phyloP scores from a whole-genome alignment of 2,888 invertebrate genomes.

The Eurytoma californica region DNA sequence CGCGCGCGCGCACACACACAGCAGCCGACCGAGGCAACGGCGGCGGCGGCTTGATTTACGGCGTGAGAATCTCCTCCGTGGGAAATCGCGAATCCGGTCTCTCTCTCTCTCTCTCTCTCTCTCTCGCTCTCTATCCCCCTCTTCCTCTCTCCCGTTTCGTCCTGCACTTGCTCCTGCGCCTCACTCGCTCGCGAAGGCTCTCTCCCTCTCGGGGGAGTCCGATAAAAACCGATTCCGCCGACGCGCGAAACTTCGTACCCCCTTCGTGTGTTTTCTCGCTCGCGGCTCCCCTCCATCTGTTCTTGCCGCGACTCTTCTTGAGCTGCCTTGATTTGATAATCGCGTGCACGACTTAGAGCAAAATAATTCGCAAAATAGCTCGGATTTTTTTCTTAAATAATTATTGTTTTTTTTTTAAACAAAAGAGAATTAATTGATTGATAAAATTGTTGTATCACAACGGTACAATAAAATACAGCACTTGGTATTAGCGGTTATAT shows the following conservation, averaged over 20 bases:
- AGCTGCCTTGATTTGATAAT: conserved; percentile 27
- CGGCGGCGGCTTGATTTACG: conserved; percentile 64
- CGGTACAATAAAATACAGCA: too few relatives aligned
- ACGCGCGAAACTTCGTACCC: conserved; percentile 52
- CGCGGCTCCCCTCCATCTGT: conserved; percentile 2
- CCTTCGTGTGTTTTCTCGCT: conserved; percentile 3
- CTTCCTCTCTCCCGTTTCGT: conserved; percentile 1
- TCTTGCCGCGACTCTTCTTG: neutral
- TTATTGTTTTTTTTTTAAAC: too few relatives aligned
- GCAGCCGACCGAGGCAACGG: conserved; percentile 54
- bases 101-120: conserved; percentile 34
- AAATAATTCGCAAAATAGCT: neutral
- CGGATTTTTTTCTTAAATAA: neutral
- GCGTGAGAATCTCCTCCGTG: conserved; percentile 65
- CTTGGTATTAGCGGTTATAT: too few relatives aligned
- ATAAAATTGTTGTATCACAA: too few relatives aligned
- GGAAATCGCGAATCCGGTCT: conserved; percentile 62
- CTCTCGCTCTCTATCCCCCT: conserved; percentile 22
- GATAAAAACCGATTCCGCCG: conserved; percentile 55
- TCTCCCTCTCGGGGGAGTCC: conserved; percentile 3
- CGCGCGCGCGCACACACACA: conserved; percentile 38
- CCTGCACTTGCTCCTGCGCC: neutral
- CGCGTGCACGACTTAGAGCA: conserved; percentile 3
- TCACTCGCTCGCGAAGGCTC: neutral
- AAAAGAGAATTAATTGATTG: too few relatives aligned